Evolutionary conservation across 2,113 vertebrate genomes (phyloP), one percentile per base, ranked within the genome.

Genomic region (Scalopus aquaticus): DNA sequence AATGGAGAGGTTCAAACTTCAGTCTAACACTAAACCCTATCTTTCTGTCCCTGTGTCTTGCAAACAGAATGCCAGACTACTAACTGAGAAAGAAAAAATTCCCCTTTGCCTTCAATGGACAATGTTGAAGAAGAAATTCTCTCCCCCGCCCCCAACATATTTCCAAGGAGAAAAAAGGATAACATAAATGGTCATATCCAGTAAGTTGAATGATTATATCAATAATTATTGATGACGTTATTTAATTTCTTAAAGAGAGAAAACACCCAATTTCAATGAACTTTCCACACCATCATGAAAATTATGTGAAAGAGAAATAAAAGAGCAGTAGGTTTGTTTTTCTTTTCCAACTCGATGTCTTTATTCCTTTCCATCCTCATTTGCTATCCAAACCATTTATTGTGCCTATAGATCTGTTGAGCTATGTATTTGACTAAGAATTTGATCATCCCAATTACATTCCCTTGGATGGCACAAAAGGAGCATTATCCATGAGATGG

Each of bases 401-500:
- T 76, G 81, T 95, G 24, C 58, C 62, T 46, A 46, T 46, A 46
- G 6, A 6, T 30, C 24, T 62, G 24, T 73, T 39, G 86, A n/a
- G 70, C 24, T 81, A 64, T 22, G 81, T 13, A 5, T 49, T 54
- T 97, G 56, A 85, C 46, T 65, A 60, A 93, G 84, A 90, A 91
- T 85, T 77, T 85, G 79, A 28, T 62, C 37, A 22, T 87, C 46
- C 37, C 39, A 67, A 26, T 20, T 72, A 89, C 54, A 93, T 80
- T 39, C 32, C 28, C 19, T 79, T 91, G 67, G 4, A 60, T 76
- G 44, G 82, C 77, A 42, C 19, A 88, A 64, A 62, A 83, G 16
- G 35, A n/a, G 7, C 15, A 69, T 69, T 92, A 67, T 95, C 73
- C 46, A 88, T 15, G 64, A 76, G 16, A 51, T n/a, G 32, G 64